A percentile compares a stretch with the other conserved stretches of the same genome.
Conservation (phyloP, 2,888 invertebrate genomes). For the Epirrhoe tristata region DNA sequence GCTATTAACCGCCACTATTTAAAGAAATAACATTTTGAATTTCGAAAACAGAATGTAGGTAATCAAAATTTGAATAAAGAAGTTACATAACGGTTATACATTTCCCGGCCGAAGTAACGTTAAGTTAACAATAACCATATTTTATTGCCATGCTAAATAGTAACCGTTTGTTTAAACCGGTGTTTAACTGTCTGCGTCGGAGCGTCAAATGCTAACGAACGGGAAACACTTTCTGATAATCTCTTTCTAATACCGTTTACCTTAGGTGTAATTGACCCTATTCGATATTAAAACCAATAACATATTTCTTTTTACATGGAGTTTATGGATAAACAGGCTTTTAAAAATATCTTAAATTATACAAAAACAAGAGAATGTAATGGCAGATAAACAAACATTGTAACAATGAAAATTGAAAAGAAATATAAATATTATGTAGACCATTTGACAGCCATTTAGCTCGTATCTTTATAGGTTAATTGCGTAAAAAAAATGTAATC, state of each 20-base stretch:
- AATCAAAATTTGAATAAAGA: conserved; percentile 13
- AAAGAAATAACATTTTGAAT: background rate
- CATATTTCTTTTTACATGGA: background rate
- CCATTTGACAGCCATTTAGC: conserved; percentile 4
- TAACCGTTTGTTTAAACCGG: conserved; percentile 65
- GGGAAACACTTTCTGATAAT: conserved; percentile 55
- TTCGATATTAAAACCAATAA: background rate
- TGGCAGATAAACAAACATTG: background rate
- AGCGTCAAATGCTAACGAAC: conserved; percentile 67
- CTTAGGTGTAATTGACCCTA: conserved; percentile 6
- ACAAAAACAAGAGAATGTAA: background rate
- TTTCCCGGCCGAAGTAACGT: conserved; percentile 37
- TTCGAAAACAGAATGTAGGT: background rate
- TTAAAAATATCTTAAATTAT: background rate
- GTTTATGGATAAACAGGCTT: background rate
- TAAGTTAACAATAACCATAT: conserved; percentile 51
- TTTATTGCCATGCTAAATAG: conserved; percentile 49
- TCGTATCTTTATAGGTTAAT: conserved; percentile 27
- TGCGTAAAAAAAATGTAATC: conserved; percentile 30
- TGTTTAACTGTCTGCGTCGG: conserved; percentile 69
- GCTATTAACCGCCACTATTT: background rate
- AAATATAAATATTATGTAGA: conserved; percentile 14
- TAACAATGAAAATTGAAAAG: conserved; percentile 3
- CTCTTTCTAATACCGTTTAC: conserved; percentile 39
- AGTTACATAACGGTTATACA: conserved; percentile 25